Base-by-base conservation (phyloP, 2,113 vertebrate species). In the Ursus arctos region DNA sequence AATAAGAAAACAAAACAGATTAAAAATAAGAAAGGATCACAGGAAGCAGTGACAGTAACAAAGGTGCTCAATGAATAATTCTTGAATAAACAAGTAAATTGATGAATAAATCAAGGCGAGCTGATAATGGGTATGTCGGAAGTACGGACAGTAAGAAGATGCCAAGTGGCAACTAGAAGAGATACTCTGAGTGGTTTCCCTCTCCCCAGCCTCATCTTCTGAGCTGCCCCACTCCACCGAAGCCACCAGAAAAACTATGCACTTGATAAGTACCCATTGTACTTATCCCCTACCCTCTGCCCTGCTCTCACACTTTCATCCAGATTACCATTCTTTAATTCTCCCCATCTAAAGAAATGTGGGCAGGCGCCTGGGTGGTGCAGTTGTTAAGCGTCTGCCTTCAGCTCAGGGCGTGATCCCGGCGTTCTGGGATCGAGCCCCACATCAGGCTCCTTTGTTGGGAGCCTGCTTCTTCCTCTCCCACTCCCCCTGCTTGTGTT, bases 41-140 rank as follows among this genome's bases (percentile, higher is more conserved):
- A 59, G 53, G 21, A 76, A 82, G 21, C 51, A n/a, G n/a, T 28
- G 33, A 40, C 31, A 26, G 15, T 14, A 21, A 28, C n/a, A 72
- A 31, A 63, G 47, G 33, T 26, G 9, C 4, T 88, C 24, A 31
- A 19, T 16, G 28, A 28, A 59, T 10, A 28, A 7, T 95, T 53
- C 22, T 40, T 28, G 67, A 72, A 74, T 72, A 51, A 84, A 49
- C 0, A 11, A 92, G 59, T 57, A 36, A 90, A 51, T 53, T 36
- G 16, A 57, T 11, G 18, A 86, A 40, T 4, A 40, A 74, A n/a
- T 14, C 53, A 43, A 71, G 55, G 43, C 69, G 71, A 22, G 26
- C 2, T 18, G 40, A 69, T 33, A 33, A 49, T 1, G 67, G 11
- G 10, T 8, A 1, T 15, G 24, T 19, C 6, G 0, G 49, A 36